These are phyloP conservation scores for Ramphastos sulfuratus DNA, from an alignment of 2,113 vertebrate species.

Conservation along the genomic window DNA sequence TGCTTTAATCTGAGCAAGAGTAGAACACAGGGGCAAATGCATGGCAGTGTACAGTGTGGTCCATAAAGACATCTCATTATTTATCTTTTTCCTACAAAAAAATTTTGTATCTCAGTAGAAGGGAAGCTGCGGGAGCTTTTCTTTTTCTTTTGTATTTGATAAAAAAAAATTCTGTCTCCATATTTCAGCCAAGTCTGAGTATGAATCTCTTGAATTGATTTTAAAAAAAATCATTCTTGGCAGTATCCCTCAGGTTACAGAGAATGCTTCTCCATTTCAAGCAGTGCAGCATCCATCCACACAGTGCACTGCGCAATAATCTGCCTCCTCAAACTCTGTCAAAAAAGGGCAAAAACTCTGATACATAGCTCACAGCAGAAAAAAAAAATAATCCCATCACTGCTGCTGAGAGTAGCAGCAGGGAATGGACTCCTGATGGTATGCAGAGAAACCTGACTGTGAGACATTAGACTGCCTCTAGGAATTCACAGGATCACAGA, in stretches of 20 bases:
- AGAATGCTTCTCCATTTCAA: not conserved
- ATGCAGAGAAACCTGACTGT: not conserved
- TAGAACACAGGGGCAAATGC: not conserved
- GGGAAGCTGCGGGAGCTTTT: not conserved
- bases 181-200: slow-evolving; percentile 7
- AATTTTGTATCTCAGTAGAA: not conserved
- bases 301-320: not conserved
- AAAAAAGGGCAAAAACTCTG: not conserved
- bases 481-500: not conserved
- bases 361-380: not conserved
- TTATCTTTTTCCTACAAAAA: not conserved
- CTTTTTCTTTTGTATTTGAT: not conserved
- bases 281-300: not conserved
- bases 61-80: not conserved
- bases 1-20: not conserved
- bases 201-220: slow-evolving; percentile 31
- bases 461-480: not conserved
- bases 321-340: not conserved
- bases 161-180: not conserved
- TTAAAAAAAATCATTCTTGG: not conserved
- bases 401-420: not conserved
- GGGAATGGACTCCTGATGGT: not conserved
- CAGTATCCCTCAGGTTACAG: slow-evolving; percentile 25
- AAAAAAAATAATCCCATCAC: not conserved
- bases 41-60: not conserved